phyloP scores from a whole-genome alignment of 2,888 invertebrate species.

The Amblyjoppa proteus region DNA sequence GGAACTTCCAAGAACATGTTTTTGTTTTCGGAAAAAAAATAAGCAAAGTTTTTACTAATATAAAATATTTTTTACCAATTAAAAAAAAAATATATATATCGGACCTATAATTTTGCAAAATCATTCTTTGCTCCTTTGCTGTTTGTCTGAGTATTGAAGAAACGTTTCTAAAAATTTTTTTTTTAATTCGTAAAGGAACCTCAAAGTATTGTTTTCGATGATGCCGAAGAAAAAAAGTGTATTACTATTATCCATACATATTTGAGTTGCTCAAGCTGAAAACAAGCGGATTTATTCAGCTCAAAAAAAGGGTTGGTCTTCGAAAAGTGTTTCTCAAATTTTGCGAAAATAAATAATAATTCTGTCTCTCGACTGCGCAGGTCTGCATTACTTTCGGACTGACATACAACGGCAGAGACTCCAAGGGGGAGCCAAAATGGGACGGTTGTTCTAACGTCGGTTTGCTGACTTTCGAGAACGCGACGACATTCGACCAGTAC shows the following conservation, averaged over 20 bases:
- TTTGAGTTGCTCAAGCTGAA: no score
- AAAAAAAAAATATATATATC: no score
- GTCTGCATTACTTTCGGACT: constrained; percentile 89
- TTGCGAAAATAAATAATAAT: background rate
- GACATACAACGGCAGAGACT: constrained; percentile 91
- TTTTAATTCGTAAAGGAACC: background rate
- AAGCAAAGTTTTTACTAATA: no score
- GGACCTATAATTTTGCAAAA: no score
- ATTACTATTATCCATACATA: background rate
- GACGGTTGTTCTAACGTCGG: constrained; percentile 96
- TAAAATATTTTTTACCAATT: no score
- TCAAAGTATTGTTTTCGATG: background rate
- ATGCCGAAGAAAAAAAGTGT: background rate
- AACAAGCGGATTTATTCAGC: no score
- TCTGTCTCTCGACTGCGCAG: constrained; percentile 66
- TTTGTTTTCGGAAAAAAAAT: no score
- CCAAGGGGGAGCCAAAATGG: constrained; percentile 90
- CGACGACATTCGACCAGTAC: constrained; percentile 94
- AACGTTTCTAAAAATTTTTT: background rate
- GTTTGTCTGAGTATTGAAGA: no score
- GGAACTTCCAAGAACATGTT: no score
- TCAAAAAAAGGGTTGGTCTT: no score
- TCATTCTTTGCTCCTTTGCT: no score
- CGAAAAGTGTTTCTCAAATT: no score
- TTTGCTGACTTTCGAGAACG: constrained; percentile 92